Conservation (phyloP, 1,140 invertebrate species). For the Sipha flava region DNA sequence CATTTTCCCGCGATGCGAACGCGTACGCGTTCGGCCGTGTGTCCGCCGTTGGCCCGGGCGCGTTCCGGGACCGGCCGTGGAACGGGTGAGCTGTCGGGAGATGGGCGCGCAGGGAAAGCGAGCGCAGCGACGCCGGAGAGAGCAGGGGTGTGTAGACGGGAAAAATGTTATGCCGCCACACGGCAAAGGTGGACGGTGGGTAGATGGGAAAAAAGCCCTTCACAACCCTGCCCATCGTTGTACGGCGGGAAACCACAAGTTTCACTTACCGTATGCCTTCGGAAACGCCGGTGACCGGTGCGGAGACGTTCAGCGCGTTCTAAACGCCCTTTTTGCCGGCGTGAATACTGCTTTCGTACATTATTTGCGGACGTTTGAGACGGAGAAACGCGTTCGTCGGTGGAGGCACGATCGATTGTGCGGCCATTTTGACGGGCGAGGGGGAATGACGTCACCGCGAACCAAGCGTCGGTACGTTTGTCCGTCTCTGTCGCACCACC, state of each 20-base stretch:
- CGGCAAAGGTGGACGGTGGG: conserved; percentile 7
- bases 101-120: conserved; percentile 23
- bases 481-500: conserved; percentile 2
- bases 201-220: conserved; percentile 33
- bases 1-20: not conserved
- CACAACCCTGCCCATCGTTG: conserved; percentile 29
- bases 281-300: conserved; percentile 27
- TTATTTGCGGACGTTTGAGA: conserved; percentile 31
- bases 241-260: conserved; percentile 13
- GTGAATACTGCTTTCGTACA: conserved; percentile 2
- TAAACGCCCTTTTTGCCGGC: conserved; percentile 25
- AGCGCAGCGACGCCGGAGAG: not conserved
- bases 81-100: conserved; percentile 29
- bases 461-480: not conserved
- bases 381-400: conserved; percentile 25
- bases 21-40: too few species aligned
- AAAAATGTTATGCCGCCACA: conserved; percentile 29
- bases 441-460: conserved; percentile 25
- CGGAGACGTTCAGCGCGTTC: conserved; percentile 25
- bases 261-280: conserved; percentile 28
- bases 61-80: not conserved
- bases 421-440: conserved; percentile 32
- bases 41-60: not conserved
- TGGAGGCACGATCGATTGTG: conserved; percentile 30
- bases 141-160: conserved; percentile 32